These are phyloP conservation scores for Heliothis virescens DNA, from an alignment of 1,140 invertebrate genomes.

Conservation along the genomic window DNA sequence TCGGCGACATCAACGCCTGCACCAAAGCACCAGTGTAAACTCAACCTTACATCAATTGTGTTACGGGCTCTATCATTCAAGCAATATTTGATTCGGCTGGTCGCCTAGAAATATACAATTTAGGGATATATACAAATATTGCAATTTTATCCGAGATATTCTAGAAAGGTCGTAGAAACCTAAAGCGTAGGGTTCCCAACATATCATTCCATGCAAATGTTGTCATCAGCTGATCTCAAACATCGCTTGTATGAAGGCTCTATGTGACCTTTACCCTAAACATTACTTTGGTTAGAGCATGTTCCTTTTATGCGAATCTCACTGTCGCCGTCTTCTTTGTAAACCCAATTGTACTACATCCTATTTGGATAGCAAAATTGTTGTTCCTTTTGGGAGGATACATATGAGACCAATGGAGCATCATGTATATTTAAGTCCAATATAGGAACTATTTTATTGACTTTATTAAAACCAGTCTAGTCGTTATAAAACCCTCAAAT, in stretches of 20 bases:
- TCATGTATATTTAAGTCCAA: slow-evolving; percentile 8
- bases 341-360: slow-evolving; percentile 18
- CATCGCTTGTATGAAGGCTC: slow-evolving; percentile 16
- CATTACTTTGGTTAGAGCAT: slow-evolving; percentile 34
- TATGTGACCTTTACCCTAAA: slow-evolving; percentile 24
- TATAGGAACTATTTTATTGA: slow-evolving; percentile 16
- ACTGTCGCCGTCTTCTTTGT: slow-evolving; percentile 23
- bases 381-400: slow-evolving; percentile 7
- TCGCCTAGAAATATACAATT: too few species aligned
- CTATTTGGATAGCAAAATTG: slow-evolving; percentile 1
- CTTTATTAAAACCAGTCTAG: background rate
- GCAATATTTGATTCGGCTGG: background rate
- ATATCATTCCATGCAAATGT: background rate
- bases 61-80: slow-evolving; percentile 4
- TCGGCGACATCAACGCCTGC: slow-evolving; percentile 89
- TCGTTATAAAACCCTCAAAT: slow-evolving; percentile 12
- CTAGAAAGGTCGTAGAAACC: background rate
- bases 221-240: slow-evolving; percentile 8
- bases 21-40: slow-evolving; percentile 78
- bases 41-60: slow-evolving; percentile 46
- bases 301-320: slow-evolving; percentile 18
- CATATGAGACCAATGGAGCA: background rate
- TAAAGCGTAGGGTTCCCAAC: background rate
- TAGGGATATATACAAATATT: background rate
- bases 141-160: background rate